Evolutionary conservation across 2,113 vertebrate species (phyloP).

Genomic region (Rafetus swinhoei): DNA sequence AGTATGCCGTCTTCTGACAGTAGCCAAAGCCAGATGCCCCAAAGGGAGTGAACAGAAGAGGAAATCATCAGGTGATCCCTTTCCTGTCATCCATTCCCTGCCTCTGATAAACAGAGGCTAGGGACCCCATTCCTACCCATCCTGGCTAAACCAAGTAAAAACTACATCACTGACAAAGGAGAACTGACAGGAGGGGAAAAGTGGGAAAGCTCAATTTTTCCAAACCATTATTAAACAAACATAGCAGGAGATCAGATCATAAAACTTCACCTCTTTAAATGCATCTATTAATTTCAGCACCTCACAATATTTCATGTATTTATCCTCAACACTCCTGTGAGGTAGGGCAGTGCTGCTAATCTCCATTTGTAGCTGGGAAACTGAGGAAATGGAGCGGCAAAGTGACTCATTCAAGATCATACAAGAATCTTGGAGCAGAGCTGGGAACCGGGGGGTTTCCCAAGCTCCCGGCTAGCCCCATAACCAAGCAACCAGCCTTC

Average conservation of each 20-base stretch:
- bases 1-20: too few relatives aligned
- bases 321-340: not conserved
- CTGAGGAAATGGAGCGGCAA: not conserved
- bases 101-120: too few relatives aligned
- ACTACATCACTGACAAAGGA: not conserved
- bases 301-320: not conserved
- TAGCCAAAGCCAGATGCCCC: too few relatives aligned
- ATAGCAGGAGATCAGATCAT: accelerated
- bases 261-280: not conserved
- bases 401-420: not conserved
- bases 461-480: not conserved
- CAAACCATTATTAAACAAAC: not conserved
- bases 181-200: not conserved
- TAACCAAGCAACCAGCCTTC: not conserved
- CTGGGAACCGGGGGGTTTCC: not conserved
- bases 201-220: not conserved
- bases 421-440: not conserved
- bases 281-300: not conserved
- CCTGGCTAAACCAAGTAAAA: not conserved
- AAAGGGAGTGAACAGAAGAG: too few relatives aligned
- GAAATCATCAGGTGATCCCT: too few relatives aligned
- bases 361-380: not conserved
- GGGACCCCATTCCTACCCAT: too few relatives aligned
- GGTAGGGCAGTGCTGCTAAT: not conserved
- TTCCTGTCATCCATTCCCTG: too few relatives aligned